phyloP scores from a whole-genome alignment of 2,888 invertebrate genomes.

The Coelinius sp. region DNA sequence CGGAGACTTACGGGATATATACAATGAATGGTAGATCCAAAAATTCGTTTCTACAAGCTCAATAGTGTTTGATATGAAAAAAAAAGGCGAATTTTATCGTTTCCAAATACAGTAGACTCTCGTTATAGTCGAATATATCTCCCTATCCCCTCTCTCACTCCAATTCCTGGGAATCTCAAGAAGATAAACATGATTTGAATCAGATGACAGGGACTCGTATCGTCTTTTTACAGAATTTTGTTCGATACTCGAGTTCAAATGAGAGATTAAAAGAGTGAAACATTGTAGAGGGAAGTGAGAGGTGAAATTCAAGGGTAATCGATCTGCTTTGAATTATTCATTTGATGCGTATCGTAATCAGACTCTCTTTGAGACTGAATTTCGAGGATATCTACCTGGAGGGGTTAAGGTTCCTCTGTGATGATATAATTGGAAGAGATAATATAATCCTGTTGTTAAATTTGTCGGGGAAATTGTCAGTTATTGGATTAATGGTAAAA shows the following conservation, averaged over 20 bases:
- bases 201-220: not conserved
- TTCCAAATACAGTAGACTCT: too few species aligned
- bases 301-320: slow-evolving; percentile 14
- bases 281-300: not conserved
- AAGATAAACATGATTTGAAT: too few species aligned
- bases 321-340: slow-evolving; percentile 20
- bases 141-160: too few species aligned
- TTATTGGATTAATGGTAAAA: not conserved
- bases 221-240: not conserved
- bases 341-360: slow-evolving; percentile 21
- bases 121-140: too few species aligned
- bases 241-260: not conserved
- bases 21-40: not conserved
- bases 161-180: too few species aligned
- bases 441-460: slow-evolving; percentile 5
- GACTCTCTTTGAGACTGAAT: slow-evolving; percentile 16
- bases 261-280: not conserved
- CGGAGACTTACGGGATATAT: not conserved
- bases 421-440: slow-evolving; percentile 16
- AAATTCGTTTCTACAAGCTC: too few species aligned
- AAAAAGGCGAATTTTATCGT: too few species aligned
- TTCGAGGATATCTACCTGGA: slow-evolving; percentile 14
- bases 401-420: not conserved
- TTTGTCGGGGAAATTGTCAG: not conserved
- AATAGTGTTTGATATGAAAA: too few species aligned